Conservation (phyloP, 2,888 invertebrate species). For the Drosophila melanosoma region DNA sequence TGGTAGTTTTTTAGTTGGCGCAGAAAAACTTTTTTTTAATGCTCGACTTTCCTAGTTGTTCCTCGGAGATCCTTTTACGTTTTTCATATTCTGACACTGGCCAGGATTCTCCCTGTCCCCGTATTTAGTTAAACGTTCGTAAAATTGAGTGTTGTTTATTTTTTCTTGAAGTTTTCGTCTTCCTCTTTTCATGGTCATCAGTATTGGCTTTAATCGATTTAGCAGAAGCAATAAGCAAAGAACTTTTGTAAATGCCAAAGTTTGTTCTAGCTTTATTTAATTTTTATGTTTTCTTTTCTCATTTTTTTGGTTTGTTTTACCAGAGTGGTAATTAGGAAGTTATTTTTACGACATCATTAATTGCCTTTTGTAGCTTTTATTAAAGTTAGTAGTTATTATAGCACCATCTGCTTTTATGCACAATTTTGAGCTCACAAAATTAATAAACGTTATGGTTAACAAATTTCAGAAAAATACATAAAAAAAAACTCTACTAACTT, state of each 20-base stretch:
- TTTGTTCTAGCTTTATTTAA: slow-evolving; percentile 54
- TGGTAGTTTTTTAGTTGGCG: slow-evolving; percentile 77
- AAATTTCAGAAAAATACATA: not conserved
- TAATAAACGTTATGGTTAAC: not conserved
- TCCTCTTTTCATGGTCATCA: not conserved
- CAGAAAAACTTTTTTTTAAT: slow-evolving; percentile 63
- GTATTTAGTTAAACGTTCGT: slow-evolving; percentile 79
- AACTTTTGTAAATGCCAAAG: slow-evolving; percentile 71
- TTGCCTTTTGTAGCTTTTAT: slow-evolving; percentile 38
- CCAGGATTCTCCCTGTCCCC: slow-evolving; percentile 15
- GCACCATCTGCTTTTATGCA: not conserved
- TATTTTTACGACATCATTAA: slow-evolving; percentile 68
- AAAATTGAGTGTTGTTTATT: slow-evolving; percentile 71
- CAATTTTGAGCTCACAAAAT: not conserved
- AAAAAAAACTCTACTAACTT: not conserved
- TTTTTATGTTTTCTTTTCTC: slow-evolving; percentile 10
- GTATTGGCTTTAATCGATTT: slow-evolving; percentile 71
- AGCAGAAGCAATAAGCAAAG: slow-evolving; percentile 62
- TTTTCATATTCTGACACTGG: not conserved
- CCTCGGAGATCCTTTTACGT: slow-evolving; percentile 23
- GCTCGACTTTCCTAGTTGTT: slow-evolving; percentile 57
- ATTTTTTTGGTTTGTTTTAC: slow-evolving; percentile 1
- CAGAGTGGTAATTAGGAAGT: slow-evolving; percentile 57
- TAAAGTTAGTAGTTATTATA: slow-evolving; percentile 28
- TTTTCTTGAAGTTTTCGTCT: slow-evolving; percentile 45